phyloP scores from a whole-genome alignment of 2,888 invertebrate species.

The Nephrotoma guestfalica region DNA sequence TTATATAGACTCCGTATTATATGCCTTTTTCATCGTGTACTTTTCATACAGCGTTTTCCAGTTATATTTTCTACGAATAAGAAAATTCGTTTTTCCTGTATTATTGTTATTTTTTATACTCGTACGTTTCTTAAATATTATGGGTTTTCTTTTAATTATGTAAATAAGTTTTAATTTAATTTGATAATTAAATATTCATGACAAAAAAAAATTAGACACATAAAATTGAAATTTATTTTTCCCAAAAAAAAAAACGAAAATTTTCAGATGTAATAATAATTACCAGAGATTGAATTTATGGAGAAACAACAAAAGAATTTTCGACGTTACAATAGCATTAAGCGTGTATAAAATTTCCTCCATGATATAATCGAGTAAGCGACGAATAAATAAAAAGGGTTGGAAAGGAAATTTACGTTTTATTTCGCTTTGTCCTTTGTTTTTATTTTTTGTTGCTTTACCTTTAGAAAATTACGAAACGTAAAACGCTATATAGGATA shows the following conservation, averaged over 20 bases:
- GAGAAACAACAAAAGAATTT: background rate
- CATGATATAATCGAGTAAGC: background rate
- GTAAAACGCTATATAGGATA: background rate
- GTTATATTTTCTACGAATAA: background rate
- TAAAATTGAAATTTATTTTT: background rate
- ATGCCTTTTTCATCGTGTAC: background rate
- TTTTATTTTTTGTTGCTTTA: background rate
- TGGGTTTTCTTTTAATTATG: conserved; percentile 5
- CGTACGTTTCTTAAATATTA: background rate
- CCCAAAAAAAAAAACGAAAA: background rate
- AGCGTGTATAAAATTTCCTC: background rate
- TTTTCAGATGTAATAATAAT: background rate
- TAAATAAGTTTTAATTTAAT: conserved; percentile 6
- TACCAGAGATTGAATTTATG: background rate
- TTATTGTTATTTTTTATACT: background rate
- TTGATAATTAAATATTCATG: conserved; percentile 6
- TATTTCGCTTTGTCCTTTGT: background rate
- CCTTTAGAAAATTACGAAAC: background rate
- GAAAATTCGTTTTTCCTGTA: background rate
- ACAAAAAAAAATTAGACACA: background rate
- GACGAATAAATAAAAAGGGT: background rate
- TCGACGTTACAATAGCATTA: background rate
- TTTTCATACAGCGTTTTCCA: background rate
- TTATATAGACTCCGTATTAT: background rate
- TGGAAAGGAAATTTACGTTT: background rate